Evolutionary conservation across 2,888 invertebrate genomes (phyloP), one percentile per base, ranked within the genome.

Genomic region (Schizaphis graminum): DNA sequence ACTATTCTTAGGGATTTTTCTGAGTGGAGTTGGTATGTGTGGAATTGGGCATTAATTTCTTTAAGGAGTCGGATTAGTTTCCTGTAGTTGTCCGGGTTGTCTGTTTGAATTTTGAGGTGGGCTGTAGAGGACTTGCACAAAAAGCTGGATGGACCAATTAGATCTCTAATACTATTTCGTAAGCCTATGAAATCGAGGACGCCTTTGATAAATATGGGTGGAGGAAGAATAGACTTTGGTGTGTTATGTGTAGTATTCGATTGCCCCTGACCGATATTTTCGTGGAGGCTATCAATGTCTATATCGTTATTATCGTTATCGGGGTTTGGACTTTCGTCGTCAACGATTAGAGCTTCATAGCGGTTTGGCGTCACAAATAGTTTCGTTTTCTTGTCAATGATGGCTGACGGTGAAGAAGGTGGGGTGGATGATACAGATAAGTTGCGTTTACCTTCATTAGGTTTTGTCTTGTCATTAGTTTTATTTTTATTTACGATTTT

Each of bases 91-190:
- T 87, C 87, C 13, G 87, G 49, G 87, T 16, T 56, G 47, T 86
- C 57, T 41, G 89, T 89, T 56, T 89, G 56, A 56, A 89, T 89
- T 89, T 89, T 89, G 11, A 89, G 89, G 41, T 57, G 53, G 89
- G 35, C 57, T 57, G 41, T 56, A 89, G 89, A 56, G 56, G 89
- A 89, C 56, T 57, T 89, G 4, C 89, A 89, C 3, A 13, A 89
- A 41, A 89, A 89, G 89, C 26, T 89, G 56, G 89, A 41, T 89
- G 89, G 57, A 41, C 57, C 57, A 26, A 56, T 89, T 89, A 89
- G 57, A 4, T 56, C 56, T 24, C 24, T 35, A 41, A 89, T 89
- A 41, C 88, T 56, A 24, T 89, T 89, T 89, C 35, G 88, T 89
- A 89, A 56, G 35, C 56, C 56, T 56, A 89, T 89, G 26, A 7